Evolutionary conservation across 2,113 vertebrate genomes (phyloP), one percentile per base, ranked within the genome.

Genomic region (Ursus arctos): DNA sequence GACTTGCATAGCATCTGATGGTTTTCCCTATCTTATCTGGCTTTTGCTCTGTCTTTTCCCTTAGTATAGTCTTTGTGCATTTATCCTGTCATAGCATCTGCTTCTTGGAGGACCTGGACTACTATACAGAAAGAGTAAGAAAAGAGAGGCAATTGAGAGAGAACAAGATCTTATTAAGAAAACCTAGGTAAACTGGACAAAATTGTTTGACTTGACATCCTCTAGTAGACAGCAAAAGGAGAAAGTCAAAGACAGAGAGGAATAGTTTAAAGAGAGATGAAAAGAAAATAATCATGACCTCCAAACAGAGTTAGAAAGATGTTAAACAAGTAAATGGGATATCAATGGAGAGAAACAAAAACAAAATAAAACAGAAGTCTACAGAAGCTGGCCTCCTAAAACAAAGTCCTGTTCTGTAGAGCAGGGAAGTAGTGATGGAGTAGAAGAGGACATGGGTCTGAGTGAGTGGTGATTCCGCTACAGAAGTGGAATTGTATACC

Each of bases 251-350:
- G 99, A 99, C 8, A 99, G 88, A 98, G 99, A 28, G 98, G 98
- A 90, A 98, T 99, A 79, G 99, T 99, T 2, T 99, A 99, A 98
- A 97, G 99, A 83, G 99, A 86, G 99, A 98, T 98, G 99, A 99
- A 99, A 99, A 85, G 99, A 99, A n/a, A 99, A 99, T 95, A 99
- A 99, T 4, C 98, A 99, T 1, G 99, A 99, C 2, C 98, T 99
- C 31, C 99, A 99, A 94, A 99, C 99, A 0, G 99, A 99, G 99
- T 5, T 99, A 99, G 89, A 99, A 99, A 91, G 99, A 99, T 0
- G 99, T 99, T n/a, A 99, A 99, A 99, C 99, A 99, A 99, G 99
- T 97, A 99, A 99, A 77, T 98, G 99, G 95, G 99, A 99, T 98
- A 99, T 99, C 19, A 99, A 99, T 0, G 99, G 99, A 96, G 99